Conservation (phyloP, 2,113 vertebrate genomes). For the Halcyon senegalensis region DNA sequence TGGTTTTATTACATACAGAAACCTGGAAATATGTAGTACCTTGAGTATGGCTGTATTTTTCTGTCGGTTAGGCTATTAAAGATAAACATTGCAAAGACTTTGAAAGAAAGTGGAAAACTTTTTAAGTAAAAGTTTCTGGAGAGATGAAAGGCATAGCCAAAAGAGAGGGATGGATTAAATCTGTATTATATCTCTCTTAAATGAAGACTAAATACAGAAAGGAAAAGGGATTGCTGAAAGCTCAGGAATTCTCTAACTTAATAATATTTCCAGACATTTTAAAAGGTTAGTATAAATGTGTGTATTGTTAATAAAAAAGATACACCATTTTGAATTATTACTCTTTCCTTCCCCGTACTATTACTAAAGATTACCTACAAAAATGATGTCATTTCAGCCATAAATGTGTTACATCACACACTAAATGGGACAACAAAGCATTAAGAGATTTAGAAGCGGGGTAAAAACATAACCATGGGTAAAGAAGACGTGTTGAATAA, state of each 20-base stretch:
- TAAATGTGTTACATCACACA: background rate
- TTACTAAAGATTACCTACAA: background rate
- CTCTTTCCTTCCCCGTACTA: background rate
- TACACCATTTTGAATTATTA: background rate
- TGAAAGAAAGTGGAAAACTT: background rate
- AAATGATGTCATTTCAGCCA: background rate
- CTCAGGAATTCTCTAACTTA: background rate
- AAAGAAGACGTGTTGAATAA: background rate
- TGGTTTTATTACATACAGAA: background rate
- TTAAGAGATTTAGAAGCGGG: background rate
- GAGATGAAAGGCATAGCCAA: background rate
- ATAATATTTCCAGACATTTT: background rate
- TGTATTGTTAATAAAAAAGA: background rate
- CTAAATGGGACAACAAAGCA: background rate
- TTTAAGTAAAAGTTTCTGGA: background rate
- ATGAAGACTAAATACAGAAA: background rate
- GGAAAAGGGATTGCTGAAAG: background rate
- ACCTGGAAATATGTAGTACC: background rate
- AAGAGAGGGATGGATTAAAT: background rate
- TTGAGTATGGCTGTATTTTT: background rate
- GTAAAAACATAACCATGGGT: background rate
- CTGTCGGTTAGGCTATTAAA: background rate
- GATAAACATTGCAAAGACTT: background rate
- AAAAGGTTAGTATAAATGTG: background rate
- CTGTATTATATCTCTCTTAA: background rate